Percentiles rank a stretch among this genome's conserved stretches.
Evolutionary conservation across 1,140 invertebrate species (phyloP).

Genomic region (Caligus rogercresseyi): DNA sequence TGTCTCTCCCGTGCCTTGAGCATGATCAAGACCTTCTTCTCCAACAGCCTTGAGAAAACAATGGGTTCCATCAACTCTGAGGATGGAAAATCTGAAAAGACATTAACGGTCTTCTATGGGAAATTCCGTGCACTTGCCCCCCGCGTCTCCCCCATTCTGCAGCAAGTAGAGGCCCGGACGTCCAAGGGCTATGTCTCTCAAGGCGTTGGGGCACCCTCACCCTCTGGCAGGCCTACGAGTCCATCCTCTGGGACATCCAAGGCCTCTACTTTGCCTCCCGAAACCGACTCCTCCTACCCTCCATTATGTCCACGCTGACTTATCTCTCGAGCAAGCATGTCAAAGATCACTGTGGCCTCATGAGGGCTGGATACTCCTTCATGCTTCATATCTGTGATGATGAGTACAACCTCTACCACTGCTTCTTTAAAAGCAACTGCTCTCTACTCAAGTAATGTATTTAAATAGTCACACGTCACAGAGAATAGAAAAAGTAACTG

Average conservation of each 20-base stretch:
- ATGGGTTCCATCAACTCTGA: slow-evolving; percentile 39
- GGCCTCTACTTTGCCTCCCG: slow-evolving; percentile 63
- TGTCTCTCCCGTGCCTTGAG: slow-evolving; percentile 57
- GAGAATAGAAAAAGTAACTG: no score
- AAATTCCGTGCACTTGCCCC: slow-evolving; percentile 75
- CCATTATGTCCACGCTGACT: slow-evolving; percentile 52
- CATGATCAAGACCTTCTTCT: slow-evolving; percentile 54
- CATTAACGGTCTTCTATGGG: slow-evolving; percentile 76
- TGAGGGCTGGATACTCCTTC: slow-evolving; percentile 68
- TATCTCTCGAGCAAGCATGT: slow-evolving; percentile 48
- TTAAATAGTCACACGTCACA: no score
- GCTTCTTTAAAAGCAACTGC: slow-evolving; percentile 52
- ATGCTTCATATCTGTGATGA: slow-evolving; percentile 78
- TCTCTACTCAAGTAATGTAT: slow-evolving; percentile 39
- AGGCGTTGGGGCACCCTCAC: slow-evolving; percentile 28
- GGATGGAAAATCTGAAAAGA: slow-evolving; percentile 40
- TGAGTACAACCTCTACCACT: slow-evolving; percentile 68
- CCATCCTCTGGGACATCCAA: slow-evolving; percentile 59
- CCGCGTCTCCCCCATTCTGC: slow-evolving; percentile 58
- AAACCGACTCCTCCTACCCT: slow-evolving; percentile 48
- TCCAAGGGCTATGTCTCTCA: slow-evolving; percentile 35
- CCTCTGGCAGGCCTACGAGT: slow-evolving; percentile 41
- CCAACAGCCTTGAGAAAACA: slow-evolving; percentile 51
- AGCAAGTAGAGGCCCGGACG: slow-evolving; percentile 55
- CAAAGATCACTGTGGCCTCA: slow-evolving; percentile 68